Percentiles rank a stretch among this genome's conserved stretches.
These are phyloP conservation scores for Syrphus vitripennis DNA, from an alignment of 2,888 invertebrate species.

Conservation along the genomic window DNA sequence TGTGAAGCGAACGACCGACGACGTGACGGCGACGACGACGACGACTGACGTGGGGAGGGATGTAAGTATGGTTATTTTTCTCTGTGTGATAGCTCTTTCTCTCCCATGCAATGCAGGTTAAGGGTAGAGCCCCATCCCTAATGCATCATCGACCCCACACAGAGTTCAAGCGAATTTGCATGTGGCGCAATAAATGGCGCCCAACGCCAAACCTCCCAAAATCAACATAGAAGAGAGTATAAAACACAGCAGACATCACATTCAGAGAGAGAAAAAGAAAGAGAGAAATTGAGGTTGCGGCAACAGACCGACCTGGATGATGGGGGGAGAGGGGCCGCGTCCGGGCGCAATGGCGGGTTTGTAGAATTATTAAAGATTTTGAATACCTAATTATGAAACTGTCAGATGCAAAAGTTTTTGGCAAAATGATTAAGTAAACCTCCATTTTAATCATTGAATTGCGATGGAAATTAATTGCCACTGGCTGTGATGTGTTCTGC, in stretches of 20 bases:
- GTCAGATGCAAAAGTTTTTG: slow-evolving; percentile 81
- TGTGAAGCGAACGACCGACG: slow-evolving; percentile 43
- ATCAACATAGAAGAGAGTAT: slow-evolving; percentile 9
- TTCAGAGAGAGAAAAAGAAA: neutral
- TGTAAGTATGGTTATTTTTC: slow-evolving; percentile 42
- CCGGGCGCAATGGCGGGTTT: slow-evolving; percentile 7
- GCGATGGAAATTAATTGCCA: slow-evolving; percentile 72
- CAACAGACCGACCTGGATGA: too few relatives aligned
- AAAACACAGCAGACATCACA: slow-evolving; percentile 20
- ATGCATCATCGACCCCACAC: neutral
- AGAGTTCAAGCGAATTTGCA: slow-evolving; percentile 14
- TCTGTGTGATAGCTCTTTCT: slow-evolving; percentile 30
- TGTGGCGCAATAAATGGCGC: slow-evolving; percentile 22
- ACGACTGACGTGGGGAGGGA: neutral
- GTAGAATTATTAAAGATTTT: slow-evolving; percentile 80
- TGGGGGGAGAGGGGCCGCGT: slow-evolving; percentile 72
- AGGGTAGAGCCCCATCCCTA: neutral
- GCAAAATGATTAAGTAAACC: slow-evolving; percentile 72
- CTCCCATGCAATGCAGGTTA: slow-evolving; percentile 3
- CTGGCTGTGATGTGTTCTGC: slow-evolving; percentile 70
- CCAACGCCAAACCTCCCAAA: slow-evolving; percentile 18
- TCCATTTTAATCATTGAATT: slow-evolving; percentile 72
- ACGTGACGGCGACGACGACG: neutral
- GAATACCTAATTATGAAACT: slow-evolving; percentile 82
- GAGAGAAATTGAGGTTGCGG: slow-evolving; percentile 16